Evolutionary conservation across 2,113 vertebrate species (phyloP), one percentile per base, ranked within the genome.

Genomic region (Pygoscelis antarcticus): DNA sequence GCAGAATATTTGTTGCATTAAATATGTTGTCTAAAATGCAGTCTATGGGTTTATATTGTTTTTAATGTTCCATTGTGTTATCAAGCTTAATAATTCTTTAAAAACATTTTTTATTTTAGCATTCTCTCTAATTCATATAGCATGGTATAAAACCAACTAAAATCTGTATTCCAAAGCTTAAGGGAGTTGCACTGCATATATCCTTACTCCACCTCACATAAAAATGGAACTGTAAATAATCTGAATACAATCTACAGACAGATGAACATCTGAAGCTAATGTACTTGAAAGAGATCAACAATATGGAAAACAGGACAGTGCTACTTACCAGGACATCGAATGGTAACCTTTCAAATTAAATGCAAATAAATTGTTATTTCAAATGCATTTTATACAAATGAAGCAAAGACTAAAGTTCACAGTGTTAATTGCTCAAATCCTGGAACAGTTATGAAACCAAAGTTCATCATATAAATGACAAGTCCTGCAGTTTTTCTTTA

Each of bases 351-450:
- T 84, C 18, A 68, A 94, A 83, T 54, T 11, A 96, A 92, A 92
- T 76, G 27, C 29, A 87, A 92, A 82, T 70, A 90, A 68, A 87
- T 57, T 69, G 4, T 46, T 75, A 66, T 91, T 94, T 92, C 66
- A 87, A 94, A 85, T 52, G 30, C 13, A 64, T 93, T 95, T 94
- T 62, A 60, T 81, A 57, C 52, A 85, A 66, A 88, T 36, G 40
- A 96, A 94, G 47, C 40, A 66, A 94, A 85, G 54, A 82, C 29
- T 86, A 12, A 83, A 93, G 64, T 79, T 94, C 91, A 86, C 4
- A 69, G 60, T 86, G 78, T 71, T 96, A 88, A 96, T 92, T 91
- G 40, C 36, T 87, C 49, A 87, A 71, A 95, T 62, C 29, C 23
- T 87, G 64, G 40, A 89, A 87, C 6, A 65, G 38, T 71, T 87